These are phyloP conservation scores for Penaeus japonicus DNA, from an alignment of 1,140 invertebrate genomes.

Conservation along the genomic window DNA sequence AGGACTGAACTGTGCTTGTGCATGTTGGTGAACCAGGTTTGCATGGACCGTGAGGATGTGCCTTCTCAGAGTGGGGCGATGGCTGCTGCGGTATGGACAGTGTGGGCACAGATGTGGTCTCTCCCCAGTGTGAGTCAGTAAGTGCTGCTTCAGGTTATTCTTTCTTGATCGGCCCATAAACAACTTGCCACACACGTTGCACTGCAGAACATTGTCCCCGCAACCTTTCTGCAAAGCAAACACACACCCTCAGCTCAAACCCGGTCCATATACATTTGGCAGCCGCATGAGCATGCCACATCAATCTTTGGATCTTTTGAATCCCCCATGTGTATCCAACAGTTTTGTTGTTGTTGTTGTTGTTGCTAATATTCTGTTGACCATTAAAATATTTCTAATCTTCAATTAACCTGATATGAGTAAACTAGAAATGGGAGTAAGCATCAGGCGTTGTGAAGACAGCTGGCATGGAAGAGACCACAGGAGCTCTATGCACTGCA, in stretches of 20 bases:
- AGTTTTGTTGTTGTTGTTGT: no score
- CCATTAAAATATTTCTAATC: no score
- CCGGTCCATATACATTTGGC: no score
- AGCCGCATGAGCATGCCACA: no score
- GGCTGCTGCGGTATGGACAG: conserved; percentile 63
- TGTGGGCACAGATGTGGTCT: conserved; percentile 65
- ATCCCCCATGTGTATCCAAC: no score
- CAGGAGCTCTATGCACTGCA: conserved; percentile 39
- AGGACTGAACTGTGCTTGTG: not conserved
- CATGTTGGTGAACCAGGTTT: conserved; percentile 19
- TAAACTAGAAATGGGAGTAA: no score
- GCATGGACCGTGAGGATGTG: conserved; percentile 57
- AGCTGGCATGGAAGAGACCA: no score
- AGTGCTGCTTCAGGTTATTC: conserved; percentile 56
- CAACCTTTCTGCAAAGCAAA: conserved; percentile 44
- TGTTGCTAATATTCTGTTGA: no score
- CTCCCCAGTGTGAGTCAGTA: conserved; percentile 63
- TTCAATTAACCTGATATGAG: no score
- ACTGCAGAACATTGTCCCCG: conserved; percentile 47
- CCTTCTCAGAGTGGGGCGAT: conserved; percentile 49
- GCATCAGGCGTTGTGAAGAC: no score
- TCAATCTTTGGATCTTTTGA: no score
- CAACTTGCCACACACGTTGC: conserved; percentile 55
- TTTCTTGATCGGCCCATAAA: conserved; percentile 54
- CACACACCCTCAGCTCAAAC: conserved; percentile 30